Evolutionary conservation across 2,797 vertebrate genomes (phyloP).

Genomic region (Choloepus didactylus): DNA sequence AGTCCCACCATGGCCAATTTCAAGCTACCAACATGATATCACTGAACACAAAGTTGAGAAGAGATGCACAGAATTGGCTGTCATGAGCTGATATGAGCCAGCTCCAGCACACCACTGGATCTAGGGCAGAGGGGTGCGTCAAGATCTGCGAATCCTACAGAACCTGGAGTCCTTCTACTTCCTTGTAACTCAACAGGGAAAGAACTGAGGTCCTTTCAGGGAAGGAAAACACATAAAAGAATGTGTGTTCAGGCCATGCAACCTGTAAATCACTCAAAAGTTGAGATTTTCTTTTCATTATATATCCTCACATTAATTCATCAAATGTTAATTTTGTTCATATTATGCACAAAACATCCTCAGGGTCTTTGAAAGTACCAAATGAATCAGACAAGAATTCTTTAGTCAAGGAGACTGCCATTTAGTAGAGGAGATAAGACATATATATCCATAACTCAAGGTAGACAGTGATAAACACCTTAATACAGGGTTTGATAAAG

Average conservation of each 20-base stretch:
- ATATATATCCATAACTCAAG: neutral
- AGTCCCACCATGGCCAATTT: neutral
- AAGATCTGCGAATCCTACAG: neutral
- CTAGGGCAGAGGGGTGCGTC: neutral
- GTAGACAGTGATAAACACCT: neutral
- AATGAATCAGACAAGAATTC: conserved; percentile 14
- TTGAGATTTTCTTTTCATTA: conserved; percentile 24
- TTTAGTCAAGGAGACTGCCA: neutral
- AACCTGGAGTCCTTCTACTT: neutral
- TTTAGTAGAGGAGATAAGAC: conserved; percentile 5
- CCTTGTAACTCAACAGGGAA: neutral
- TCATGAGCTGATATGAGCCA: neutral
- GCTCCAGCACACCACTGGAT: neutral
- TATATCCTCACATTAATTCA: neutral
- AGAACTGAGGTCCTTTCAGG: neutral
- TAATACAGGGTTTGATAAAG: neutral
- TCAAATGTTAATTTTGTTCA: neutral
- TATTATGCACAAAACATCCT: conserved; percentile 11
- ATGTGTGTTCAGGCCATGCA: neutral
- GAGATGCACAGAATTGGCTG: neutral
- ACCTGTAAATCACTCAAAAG: neutral
- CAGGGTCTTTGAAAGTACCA: neutral
- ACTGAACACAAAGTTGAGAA: neutral
- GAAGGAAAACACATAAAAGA: neutral
- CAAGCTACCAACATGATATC: neutral